Evolutionary conservation across 2,888 invertebrate species (phyloP).

Genomic region (Smittia sp.): DNA sequence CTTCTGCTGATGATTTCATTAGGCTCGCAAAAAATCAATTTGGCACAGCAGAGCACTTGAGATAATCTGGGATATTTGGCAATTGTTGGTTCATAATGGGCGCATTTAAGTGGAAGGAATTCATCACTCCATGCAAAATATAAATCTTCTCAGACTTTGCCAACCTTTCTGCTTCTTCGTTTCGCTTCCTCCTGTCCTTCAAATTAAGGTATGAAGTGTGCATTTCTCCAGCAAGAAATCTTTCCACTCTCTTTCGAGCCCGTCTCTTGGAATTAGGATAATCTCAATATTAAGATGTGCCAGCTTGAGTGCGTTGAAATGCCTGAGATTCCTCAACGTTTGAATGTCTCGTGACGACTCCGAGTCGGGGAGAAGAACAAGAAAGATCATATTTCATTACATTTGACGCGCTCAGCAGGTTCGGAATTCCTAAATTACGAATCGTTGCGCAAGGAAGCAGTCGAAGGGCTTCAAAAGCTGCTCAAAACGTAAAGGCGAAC

Average conservation of each 20-base stretch:
- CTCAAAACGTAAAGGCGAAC: too few species aligned
- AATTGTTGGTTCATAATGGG: conserved; percentile 13
- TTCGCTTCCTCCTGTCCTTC: background rate
- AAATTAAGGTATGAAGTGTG: conserved; percentile 36
- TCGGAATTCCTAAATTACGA: background rate
- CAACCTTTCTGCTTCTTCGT: background rate
- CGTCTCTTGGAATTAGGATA: background rate
- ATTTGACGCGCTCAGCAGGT: background rate
- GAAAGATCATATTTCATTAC: background rate
- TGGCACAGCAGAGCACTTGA: conserved; percentile 30
- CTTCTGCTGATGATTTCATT: conserved; percentile 35
- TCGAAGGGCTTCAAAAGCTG: background rate
- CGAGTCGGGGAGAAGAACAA: conserved; percentile 43
- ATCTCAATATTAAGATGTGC: background rate
- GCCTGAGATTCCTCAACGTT: background rate
- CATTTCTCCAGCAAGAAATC: conserved; percentile 4
- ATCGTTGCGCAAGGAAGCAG: background rate
- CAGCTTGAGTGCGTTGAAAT: background rate
- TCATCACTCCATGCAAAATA: conserved; percentile 15
- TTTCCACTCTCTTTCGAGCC: background rate
- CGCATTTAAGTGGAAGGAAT: conserved; percentile 3
- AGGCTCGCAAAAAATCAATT: conserved; percentile 13
- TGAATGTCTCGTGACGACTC: background rate
- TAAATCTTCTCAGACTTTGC: conserved; percentile 15
- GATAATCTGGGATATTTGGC: conserved; percentile 34